Percentiles rank a stretch among this genome's conserved stretches.
Conservation (phyloP, 2,113 vertebrate genomes). For the Neotragus pygmaeus region DNA sequence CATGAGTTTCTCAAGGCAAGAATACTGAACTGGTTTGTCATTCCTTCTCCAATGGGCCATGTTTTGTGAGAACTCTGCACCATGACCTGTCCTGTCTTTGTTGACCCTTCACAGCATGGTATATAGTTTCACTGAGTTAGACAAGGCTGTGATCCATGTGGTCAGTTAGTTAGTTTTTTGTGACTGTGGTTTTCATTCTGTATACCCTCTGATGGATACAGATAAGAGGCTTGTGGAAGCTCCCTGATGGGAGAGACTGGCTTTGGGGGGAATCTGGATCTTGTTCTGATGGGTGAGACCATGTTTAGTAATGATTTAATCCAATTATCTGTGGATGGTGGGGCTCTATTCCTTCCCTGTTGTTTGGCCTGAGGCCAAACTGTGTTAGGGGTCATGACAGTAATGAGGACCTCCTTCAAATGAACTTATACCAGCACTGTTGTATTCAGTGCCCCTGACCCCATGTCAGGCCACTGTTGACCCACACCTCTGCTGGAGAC, state of each 20-base stretch:
- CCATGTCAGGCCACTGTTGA: not conserved
- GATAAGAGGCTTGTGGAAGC: not conserved
- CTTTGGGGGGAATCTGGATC: not conserved
- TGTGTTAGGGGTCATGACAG: not conserved
- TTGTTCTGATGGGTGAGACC: not conserved
- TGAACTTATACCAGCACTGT: not conserved
- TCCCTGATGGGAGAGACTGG: not conserved
- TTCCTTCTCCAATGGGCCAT: not conserved
- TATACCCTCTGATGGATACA: not conserved
- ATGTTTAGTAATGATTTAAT: not conserved
- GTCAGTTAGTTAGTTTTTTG: not conserved
- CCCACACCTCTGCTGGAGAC: accelerated
- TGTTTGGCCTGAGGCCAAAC: not conserved
- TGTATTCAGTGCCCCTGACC: not conserved
- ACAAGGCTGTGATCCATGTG: not conserved
- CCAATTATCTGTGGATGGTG: not conserved
- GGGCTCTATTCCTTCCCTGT: not conserved
- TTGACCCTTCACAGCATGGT: not conserved
- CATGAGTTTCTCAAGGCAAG: not conserved
- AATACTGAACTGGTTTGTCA: not conserved
- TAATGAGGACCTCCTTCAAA: not conserved
- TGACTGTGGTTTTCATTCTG: not conserved
- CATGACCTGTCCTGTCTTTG: not conserved
- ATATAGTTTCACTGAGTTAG: not conserved
- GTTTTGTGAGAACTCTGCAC: not conserved